These are phyloP conservation scores for Lindbergichthys nudifrons DNA, from an alignment of 2,797 vertebrate genomes.

Conservation along the genomic window DNA sequence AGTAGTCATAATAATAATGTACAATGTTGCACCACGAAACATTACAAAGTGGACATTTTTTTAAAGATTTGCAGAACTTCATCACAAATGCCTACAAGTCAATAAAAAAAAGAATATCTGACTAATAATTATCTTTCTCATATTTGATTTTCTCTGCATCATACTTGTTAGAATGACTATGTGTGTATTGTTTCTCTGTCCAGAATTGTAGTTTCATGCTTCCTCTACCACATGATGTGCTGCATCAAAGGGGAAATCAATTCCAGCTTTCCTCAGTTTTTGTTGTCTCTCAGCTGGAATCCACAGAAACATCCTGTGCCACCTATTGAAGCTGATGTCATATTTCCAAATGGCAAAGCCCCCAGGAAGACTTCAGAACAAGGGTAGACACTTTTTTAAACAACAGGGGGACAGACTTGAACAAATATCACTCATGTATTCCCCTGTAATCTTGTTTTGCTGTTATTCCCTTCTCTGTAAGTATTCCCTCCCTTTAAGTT, in stretches of 20 bases:
- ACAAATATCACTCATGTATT: not conserved
- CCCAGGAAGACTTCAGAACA: not conserved
- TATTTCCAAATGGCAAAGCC: not conserved
- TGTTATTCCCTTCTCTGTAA: not conserved
- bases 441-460: not conserved
- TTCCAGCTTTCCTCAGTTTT: not conserved
- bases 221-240: not conserved
- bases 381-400: not conserved
- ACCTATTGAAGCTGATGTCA: slow-evolving; percentile 12
- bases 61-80: not conserved
- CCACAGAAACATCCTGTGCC: not conserved
- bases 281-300: slow-evolving; percentile 13
- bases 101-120: not conserved
- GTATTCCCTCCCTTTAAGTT: slow-evolving; percentile 19
- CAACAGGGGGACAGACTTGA: not conserved
- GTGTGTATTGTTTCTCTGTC: not conserved
- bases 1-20: not conserved
- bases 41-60: not conserved
- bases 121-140: not conserved
- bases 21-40: not conserved
- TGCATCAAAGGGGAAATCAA: not conserved
- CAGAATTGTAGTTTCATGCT: not conserved
- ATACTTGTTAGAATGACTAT: not conserved
- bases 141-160: not conserved
- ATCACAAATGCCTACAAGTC: not conserved